Evolutionary conservation across 2,888 invertebrate species (phyloP).

Genomic region (Dasysyrphus tricinctus): DNA sequence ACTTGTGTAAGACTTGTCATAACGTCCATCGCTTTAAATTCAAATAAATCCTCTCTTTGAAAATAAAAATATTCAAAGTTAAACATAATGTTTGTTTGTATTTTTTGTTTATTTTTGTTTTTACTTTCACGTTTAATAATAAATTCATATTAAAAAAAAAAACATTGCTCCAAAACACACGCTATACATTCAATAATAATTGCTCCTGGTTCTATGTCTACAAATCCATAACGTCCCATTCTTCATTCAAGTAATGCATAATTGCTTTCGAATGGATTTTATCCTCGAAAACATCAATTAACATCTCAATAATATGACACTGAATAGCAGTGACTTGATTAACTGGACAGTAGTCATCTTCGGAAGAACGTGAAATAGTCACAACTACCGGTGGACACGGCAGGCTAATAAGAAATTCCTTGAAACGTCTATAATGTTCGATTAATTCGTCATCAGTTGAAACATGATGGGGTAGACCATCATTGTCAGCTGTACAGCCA

Average conservation of each 20-base stretch:
- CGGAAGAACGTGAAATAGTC: constrained; percentile 93
- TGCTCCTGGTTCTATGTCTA: constrained; percentile 65
- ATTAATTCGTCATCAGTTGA: constrained; percentile 88
- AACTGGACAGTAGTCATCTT: constrained; percentile 94
- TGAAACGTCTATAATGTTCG: constrained; percentile 86
- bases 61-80: not conserved
- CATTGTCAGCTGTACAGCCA: constrained; percentile 94
- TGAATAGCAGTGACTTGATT: constrained; percentile 93
- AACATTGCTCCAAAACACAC: constrained; percentile 27
- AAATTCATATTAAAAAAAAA: constrained; percentile 62
- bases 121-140: constrained; percentile 52
- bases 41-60: too few species aligned
- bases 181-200: constrained; percentile 10
- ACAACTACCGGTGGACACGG: constrained; percentile 86
- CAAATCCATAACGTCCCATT: constrained; percentile 82
- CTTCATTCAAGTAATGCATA: constrained; percentile 81
- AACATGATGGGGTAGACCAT: constrained; percentile 92
- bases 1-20: too few species aligned
- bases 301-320: constrained; percentile 86
- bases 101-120: constrained; percentile 18
- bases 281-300: constrained; percentile 83
- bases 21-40: too few species aligned
- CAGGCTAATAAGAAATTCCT: constrained; percentile 86
- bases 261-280: constrained; percentile 81
- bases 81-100: constrained; percentile 41